A percentile compares a stretch with the other conserved stretches of the same genome.
phyloP scores from a whole-genome alignment of 2,888 invertebrate genomes.

The Tipula unca region DNA sequence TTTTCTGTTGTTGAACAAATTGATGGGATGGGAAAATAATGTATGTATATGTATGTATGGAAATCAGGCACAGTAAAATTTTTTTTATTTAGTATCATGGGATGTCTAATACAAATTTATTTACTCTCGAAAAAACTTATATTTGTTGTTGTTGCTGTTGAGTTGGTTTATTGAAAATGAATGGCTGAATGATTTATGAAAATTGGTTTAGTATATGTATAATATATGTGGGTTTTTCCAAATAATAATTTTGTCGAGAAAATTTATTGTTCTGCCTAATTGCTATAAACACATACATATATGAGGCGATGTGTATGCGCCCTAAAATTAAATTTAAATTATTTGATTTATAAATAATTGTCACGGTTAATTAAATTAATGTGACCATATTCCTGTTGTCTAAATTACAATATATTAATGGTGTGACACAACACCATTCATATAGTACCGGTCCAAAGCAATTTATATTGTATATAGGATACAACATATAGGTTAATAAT shows the following conservation, averaged over 20 bases:
- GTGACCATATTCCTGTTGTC: too few relatives aligned
- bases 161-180: not conserved
- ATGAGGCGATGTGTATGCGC: too few relatives aligned
- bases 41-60: not conserved
- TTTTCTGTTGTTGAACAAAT: not conserved
- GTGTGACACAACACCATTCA: too few relatives aligned
- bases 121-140: not conserved
- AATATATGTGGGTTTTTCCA: not conserved
- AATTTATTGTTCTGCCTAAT: not conserved
- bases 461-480: not conserved
- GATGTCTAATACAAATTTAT: slow-evolving; percentile 14
- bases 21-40: not conserved
- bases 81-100: not conserved
- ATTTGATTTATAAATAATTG: too few relatives aligned
- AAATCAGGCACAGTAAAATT: not conserved
- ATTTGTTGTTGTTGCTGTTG: not conserved
- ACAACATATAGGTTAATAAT: not conserved
- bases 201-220: not conserved
- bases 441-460: too few relatives aligned
- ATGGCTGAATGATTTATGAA: slow-evolving; percentile 14
- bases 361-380: too few relatives aligned
- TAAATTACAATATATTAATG: too few relatives aligned
- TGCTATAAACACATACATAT: not conserved
- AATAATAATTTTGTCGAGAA: not conserved
- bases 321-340: too few relatives aligned